These are phyloP conservation scores for Muntiacus reevesi DNA, from an alignment of 2,113 vertebrate species.

Conservation along the genomic window DNA sequence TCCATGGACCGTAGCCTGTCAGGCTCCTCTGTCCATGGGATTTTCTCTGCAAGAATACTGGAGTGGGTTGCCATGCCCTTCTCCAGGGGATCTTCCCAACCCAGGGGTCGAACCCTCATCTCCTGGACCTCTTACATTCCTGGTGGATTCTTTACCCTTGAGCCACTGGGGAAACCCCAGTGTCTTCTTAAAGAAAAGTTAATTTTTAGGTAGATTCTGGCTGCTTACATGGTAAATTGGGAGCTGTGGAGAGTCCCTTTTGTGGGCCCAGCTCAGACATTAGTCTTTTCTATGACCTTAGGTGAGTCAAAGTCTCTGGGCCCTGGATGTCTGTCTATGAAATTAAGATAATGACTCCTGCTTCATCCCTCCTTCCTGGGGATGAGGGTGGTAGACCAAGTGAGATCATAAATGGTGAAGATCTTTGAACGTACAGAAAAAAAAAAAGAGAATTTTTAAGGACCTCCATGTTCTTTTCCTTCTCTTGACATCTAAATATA, in stretches of 20 bases:
- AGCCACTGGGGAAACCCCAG: not conserved
- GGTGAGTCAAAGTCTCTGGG: slow-evolving; percentile 53
- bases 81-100: not conserved
- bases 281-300: slow-evolving; percentile 35
- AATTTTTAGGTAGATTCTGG: not conserved
- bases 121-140: not conserved
- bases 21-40: not conserved
- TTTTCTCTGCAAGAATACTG: not conserved
- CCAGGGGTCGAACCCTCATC: not conserved
- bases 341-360: slow-evolving; percentile 53
- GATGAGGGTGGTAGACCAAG: not conserved
- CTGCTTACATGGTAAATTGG: not conserved
- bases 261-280: not conserved
- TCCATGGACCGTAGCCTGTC: not conserved
- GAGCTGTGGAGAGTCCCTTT: not conserved
- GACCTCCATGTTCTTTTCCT: not conserved
- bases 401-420: not conserved
- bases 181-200: not conserved
- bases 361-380: slow-evolving; percentile 31
- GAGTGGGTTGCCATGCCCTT: not conserved
- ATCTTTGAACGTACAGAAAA: not conserved
- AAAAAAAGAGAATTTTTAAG: not conserved
- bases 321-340: not conserved
- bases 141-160: not conserved
- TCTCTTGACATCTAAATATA: not conserved